phyloP scores from a whole-genome alignment of 2,797 vertebrate genomes.

The Pseudochirops cupreus region DNA sequence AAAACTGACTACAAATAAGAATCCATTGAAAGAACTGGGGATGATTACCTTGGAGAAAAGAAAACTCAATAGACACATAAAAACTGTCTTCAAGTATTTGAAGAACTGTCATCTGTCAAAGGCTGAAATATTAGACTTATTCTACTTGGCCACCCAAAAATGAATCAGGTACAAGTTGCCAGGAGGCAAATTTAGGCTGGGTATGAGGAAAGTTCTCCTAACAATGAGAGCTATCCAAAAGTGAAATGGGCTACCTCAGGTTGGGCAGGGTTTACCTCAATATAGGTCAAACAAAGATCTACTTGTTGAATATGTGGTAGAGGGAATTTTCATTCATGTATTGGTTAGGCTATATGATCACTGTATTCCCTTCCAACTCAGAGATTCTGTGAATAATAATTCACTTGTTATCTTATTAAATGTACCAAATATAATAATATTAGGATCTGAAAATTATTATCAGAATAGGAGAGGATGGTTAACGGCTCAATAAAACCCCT shows the following conservation, averaged over 20 bases:
- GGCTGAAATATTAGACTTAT: not conserved
- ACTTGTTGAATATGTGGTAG: not conserved
- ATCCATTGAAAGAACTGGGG: not conserved
- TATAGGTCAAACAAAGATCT: not conserved
- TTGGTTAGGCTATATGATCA: not conserved
- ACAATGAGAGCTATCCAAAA: not conserved
- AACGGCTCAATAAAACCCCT: slow-evolving; percentile 29
- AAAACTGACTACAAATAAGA: not conserved
- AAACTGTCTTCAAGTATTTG: not conserved
- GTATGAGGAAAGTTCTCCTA: not conserved
- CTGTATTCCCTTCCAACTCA: not conserved
- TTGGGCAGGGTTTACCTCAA: not conserved
- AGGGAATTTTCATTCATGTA: not conserved
- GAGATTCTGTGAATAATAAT: not conserved
- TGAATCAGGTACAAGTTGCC: not conserved
- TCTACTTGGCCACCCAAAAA: not conserved
- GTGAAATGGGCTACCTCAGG: not conserved
- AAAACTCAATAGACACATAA: not conserved
- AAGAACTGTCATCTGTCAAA: not conserved
- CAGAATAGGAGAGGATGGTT: not conserved
- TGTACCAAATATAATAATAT: slow-evolving; percentile 7
- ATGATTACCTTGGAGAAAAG: not conserved
- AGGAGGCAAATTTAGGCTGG: not conserved
- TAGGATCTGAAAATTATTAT: slow-evolving; percentile 7
- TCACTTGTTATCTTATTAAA: not conserved